Conservation (phyloP, 1,140 invertebrate species). For the Meloidogyne exigua region DNA sequence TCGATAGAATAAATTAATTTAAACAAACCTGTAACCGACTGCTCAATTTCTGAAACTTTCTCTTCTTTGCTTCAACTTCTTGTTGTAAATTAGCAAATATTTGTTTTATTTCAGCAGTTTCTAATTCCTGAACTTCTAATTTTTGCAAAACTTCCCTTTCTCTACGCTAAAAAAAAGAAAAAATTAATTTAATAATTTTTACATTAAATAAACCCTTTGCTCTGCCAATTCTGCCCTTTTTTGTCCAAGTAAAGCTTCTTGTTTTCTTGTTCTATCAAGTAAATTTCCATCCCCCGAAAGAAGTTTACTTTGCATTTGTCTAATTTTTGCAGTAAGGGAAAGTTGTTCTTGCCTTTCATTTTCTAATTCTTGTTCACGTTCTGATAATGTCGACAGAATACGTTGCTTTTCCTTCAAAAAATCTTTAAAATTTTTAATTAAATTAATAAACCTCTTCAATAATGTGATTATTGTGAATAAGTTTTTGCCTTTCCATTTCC, state of each 20-base stretch:
- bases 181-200: conserved; percentile 19
- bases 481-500: conserved; percentile 68
- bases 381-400: conserved; percentile 69
- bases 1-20: no score
- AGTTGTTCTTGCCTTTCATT: conserved; percentile 66
- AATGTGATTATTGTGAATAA: conserved; percentile 68
- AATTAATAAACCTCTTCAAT: conserved; percentile 65
- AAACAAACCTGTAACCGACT: conserved; percentile 67
- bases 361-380: conserved; percentile 70
- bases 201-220: conserved; percentile 66
- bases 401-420: conserved; percentile 68
- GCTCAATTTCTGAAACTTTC: conserved; percentile 76
- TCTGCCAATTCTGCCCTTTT: conserved; percentile 78
- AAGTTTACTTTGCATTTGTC: conserved; percentile 80
- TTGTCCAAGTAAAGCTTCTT: conserved; percentile 75
- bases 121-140: conserved; percentile 82
- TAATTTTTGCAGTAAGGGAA: conserved; percentile 66
- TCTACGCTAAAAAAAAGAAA: conserved; percentile 66
- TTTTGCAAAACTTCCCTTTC: conserved; percentile 82
- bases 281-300: conserved; percentile 82
- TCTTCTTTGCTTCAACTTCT: conserved; percentile 87
- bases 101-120: conserved; percentile 78
- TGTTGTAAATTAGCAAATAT: conserved; percentile 83
- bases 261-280: conserved; percentile 84
- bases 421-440: not conserved